Evolutionary conservation across 2,888 invertebrate genomes (phyloP), one percentile per base, ranked within the genome.

Genomic region (Cephus pulcher): DNA sequence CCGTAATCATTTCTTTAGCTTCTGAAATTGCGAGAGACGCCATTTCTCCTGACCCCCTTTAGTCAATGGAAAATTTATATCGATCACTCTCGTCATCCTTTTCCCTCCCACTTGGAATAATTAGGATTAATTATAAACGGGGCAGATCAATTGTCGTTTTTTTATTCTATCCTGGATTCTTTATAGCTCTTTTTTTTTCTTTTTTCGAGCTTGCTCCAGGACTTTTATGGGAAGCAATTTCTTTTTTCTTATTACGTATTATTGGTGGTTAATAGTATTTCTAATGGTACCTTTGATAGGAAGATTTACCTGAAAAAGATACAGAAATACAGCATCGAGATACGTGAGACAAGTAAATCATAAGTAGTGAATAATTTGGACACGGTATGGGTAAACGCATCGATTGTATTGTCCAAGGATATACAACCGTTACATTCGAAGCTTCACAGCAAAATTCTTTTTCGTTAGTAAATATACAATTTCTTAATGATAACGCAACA

Each of bases 351-450:
- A 71, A 9, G 23, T 71, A 30, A 30, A 15, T 33, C 33, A 3
- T 6, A 71, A 12, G 30, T 33, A 23, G 11, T 11, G 4, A 71
- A 71, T 71, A 71, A 32, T 33, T 34, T 33, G 15, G 34, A 34
- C 71, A 34, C 23, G 15, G 12, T 71, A 69, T 74, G 76, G 69
- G 80, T 79, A 81, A 82, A 84, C 74, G 82, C 81, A 78, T 84
- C 83, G 85, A 86, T 84, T 86, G 85, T 87, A 88, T 86, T 84
- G 75, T 82, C 82, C 79, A 79, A 32, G 34, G 79, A 69, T 74
- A 34, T 80, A 81, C 85, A 84, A 86, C 80, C 81, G 80, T 82
- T 84, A 80, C 81, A 80, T 75, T 69, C 34, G 40, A 70, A 56
- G 35, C 68, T 75, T 80, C 75, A 15, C 75, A 75, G 76, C 75